phyloP scores from a whole-genome alignment of 2,888 invertebrate species.

The Thecocarcelia acutangulata region DNA sequence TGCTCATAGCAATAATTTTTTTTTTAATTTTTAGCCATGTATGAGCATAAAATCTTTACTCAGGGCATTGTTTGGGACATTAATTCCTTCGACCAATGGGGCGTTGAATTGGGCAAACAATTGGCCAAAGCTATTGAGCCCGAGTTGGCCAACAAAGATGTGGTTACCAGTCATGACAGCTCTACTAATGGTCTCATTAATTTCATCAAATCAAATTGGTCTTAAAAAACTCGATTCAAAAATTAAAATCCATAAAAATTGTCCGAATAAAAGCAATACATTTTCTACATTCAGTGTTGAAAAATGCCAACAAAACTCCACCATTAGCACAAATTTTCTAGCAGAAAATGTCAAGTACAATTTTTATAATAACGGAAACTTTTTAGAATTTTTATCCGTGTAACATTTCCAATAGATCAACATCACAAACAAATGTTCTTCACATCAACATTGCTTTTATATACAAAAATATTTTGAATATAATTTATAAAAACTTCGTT shows the following conservation, averaged over 20 bases:
- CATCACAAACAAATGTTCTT: conserved; percentile 31
- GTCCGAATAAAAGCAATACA: conserved; percentile 16
- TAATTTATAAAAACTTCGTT: conserved; percentile 42
- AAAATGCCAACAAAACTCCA: not conserved
- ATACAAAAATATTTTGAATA: not conserved
- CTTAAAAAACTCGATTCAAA: conserved; percentile 53
- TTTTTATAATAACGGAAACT: conserved; percentile 34
- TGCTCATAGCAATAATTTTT: not conserved
- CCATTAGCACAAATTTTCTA: conserved; percentile 14
- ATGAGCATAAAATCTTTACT: conserved; percentile 99
- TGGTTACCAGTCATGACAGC: conserved; percentile 90
- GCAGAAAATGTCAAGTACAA: conserved; percentile 37
- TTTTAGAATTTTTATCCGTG: conserved; percentile 19
- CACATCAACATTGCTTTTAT: conserved; percentile 50
- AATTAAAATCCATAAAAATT: conserved; percentile 5
- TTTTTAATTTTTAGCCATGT: conserved; percentile 86
- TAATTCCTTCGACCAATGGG: conserved; percentile 99
- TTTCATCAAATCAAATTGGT: conserved; percentile 89
- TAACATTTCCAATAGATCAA: conserved; percentile 48
- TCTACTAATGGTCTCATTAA: conserved; percentile 99
- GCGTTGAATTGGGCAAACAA: conserved; percentile 99
- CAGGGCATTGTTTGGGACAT: conserved; percentile 99
- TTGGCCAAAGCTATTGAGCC: conserved; percentile 99
- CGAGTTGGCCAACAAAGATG: conserved; percentile 87
- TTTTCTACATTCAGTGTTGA: conserved; percentile 15